Base-by-base conservation (phyloP, 92 coral and sea anemone genomes). In the Heteractis magnifica region DNA sequence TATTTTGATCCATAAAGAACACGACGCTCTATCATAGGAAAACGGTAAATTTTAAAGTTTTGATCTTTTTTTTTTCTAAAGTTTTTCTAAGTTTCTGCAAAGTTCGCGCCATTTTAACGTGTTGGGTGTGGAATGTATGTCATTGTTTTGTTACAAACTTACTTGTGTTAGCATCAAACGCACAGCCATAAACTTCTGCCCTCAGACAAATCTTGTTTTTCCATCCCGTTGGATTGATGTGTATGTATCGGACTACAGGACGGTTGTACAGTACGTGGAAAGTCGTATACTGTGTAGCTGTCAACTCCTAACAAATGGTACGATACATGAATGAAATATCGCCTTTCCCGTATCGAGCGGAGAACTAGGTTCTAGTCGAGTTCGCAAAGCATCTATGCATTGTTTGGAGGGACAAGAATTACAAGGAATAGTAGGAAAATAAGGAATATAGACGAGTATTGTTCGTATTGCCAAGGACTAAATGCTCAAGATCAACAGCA, bases 191-290 rank as follows among this genome's bases (percentile, higher is more conserved):
- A 13, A 91, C 62, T 76, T 88, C 86, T 48, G 75, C 77, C 9
- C 91, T 86, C 19, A 88, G 6, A 55, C 94, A 91, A 19, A 91
- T 75, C 81, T 72, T 81, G 11, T 78, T 73, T 15, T 51, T 21
- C 94, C 94, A 91, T 48, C 74, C 9, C 49, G 73, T 83, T 15
- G 94, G 94, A 79, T 88, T 91, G 62, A 91, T 88, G 52, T 92
- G 90, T 49, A 88, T 77, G 44, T 82, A 91, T 26, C 88, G 87
- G 5, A 91, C 94, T 9, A 59, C 83, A n/a, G 88, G 83, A 49
- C 85, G 85, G 51, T 86, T 60, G 18, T 73, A 73, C 76, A 91
- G 76, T 1, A 82, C 89, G 58, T 78, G 26, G 4, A 76, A 77
- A 10, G 68, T 14, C 7, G 81, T 12, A 10, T 62, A 34, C 20